A percentile compares a stretch with the other conserved stretches of the same genome.
Evolutionary conservation across 2,113 vertebrate species (phyloP).

Genomic region (Capreolus pygargus): DNA sequence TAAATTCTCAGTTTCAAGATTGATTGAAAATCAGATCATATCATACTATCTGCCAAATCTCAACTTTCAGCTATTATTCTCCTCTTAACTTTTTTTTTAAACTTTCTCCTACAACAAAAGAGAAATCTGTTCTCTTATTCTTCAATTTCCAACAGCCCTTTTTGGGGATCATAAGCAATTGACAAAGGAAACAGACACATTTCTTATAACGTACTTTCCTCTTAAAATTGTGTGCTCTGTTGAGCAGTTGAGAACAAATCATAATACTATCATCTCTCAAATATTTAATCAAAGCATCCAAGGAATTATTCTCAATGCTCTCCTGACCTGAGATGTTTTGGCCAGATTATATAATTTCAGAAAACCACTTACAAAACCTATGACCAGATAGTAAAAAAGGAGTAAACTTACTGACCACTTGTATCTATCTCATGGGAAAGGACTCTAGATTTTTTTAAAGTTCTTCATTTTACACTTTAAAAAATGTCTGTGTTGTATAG

Average conservation of each 20-base stretch:
- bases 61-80: slow-evolving; percentile 61
- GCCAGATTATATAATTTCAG: slow-evolving; percentile 25
- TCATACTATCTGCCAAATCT: slow-evolving; percentile 45
- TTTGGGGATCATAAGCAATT: background rate
- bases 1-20: slow-evolving; percentile 43
- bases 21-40: slow-evolving; percentile 58
- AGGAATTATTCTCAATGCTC: slow-evolving; percentile 30
- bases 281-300: slow-evolving; percentile 28
- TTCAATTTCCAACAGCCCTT: slow-evolving; percentile 39
- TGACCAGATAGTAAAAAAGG: background rate
- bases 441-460: background rate
- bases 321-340: slow-evolving; percentile 23
- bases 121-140: slow-evolving; percentile 30
- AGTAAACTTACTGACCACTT: background rate
- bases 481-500: background rate
- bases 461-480: slow-evolving; percentile 13
- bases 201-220: background rate
- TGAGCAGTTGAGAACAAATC: slow-evolving; percentile 9
- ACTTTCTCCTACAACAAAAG: slow-evolving; percentile 43
- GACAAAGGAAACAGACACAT: slow-evolving; percentile 27
- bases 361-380: slow-evolving; percentile 44
- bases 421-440: background rate
- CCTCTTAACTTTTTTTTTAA: slow-evolving; percentile 60
- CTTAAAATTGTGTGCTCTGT: slow-evolving; percentile 42
- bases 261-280: slow-evolving; percentile 15